Evolutionary conservation across 2,113 vertebrate species (phyloP), one percentile per base, ranked within the genome.

Genomic region (Desmodus rotundus): DNA sequence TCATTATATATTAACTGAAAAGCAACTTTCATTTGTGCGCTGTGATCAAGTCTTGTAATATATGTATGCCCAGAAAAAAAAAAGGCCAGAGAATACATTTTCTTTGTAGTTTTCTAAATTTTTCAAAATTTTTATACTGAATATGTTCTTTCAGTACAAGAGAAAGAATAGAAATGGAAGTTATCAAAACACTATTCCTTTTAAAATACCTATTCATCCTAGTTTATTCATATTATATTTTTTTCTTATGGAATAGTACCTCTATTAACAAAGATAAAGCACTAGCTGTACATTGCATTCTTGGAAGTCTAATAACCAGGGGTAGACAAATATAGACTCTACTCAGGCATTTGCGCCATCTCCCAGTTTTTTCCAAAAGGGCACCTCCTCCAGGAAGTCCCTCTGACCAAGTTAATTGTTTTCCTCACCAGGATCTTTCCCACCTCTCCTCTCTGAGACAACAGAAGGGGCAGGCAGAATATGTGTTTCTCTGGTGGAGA

Each of bases 1-100:
- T 92, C 15, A 88, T 45, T 65, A 88, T 22, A n/a, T 88, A n/a
- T 11, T 38, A 94, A 86, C 26, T 86, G 20, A 88, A 96, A 94
- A 84, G 31, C 15, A 76, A 80, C n/a, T 88, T 91, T 81, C 26
- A 85, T 15, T 87, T 95, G 38, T 83, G 38, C 41, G 58, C 2
- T 82, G 47, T 45, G 58, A 86, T 72, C 41, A 72, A 5, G 78
- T 81, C 80, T 76, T 85, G 6, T 31, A 73, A 82, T 9, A 80
- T 17, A 68, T 6, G 4, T 8, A 73, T 38, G 15, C 11, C 31
- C 43, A 22, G 50, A 7, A 47, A n/a, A 26, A 43, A 65, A 56
- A 56, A 61, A 81, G 41, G 36, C n/a, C 63, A 72, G 78, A 92
- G 15, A 91, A 72, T 65, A 74, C 24, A 70, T 74, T 93, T 85